Evolutionary conservation across 2,113 vertebrate genomes (phyloP).

Genomic region (Microtus richardsoni): DNA sequence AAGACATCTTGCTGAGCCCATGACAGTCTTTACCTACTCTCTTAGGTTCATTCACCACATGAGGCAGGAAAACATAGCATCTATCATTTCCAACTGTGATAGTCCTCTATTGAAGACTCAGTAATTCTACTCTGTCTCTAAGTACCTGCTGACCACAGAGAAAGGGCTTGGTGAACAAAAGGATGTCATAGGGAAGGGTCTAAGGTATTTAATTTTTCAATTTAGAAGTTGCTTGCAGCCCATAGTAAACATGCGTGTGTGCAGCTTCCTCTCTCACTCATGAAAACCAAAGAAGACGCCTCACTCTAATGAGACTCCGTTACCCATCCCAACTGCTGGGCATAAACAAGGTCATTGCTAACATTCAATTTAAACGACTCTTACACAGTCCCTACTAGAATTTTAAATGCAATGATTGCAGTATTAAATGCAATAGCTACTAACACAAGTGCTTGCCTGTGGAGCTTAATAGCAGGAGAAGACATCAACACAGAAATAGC

Average conservation of each 20-base stretch:
- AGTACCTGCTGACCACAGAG: background rate
- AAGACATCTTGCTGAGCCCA: background rate
- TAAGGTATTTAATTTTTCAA: background rate
- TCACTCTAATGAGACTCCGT: background rate
- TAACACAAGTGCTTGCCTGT: background rate
- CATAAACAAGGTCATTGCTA: background rate
- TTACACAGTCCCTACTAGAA: background rate
- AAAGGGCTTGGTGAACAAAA: background rate
- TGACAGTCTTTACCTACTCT: background rate
- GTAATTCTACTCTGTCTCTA: background rate
- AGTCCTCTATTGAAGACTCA: background rate
- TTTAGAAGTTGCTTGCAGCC: background rate
- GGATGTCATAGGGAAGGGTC: background rate
- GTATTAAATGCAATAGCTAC: background rate
- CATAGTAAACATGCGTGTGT: background rate
- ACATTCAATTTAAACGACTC: background rate
- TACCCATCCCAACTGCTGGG: background rate
- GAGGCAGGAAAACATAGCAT: background rate
- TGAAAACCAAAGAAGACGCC: background rate
- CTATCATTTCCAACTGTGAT: background rate
- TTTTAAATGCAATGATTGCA: background rate
- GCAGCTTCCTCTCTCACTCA: background rate
- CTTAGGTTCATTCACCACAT: background rate
- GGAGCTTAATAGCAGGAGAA: background rate
- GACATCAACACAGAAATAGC: background rate